Conservation (phyloP, 2,113 vertebrate genomes). For the Origma solitaria region DNA sequence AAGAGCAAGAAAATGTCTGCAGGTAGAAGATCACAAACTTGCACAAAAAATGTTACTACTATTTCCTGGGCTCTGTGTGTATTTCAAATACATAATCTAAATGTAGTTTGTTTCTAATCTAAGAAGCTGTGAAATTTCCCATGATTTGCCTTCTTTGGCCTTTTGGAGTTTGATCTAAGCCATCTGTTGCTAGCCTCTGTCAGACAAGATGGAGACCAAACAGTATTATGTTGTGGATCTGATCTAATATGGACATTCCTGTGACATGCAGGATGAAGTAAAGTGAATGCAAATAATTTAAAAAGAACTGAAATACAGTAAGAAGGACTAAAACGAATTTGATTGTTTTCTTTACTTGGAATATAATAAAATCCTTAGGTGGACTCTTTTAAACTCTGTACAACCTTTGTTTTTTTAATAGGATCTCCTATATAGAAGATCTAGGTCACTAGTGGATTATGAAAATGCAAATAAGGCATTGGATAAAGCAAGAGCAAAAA, state of each 20-base stretch:
- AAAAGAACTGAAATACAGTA: background rate
- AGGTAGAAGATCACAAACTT: background rate
- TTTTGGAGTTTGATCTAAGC: background rate
- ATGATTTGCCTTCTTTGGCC: background rate
- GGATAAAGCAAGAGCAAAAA: conserved; percentile 96
- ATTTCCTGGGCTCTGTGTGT: background rate
- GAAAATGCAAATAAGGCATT: conserved; percentile 98
- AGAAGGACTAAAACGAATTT: background rate
- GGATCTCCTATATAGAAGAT: conserved; percentile 96
- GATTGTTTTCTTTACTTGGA: background rate
- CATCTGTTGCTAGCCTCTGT: background rate
- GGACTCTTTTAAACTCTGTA: background rate
- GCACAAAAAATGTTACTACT: background rate
- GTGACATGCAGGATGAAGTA: background rate
- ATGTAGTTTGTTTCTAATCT: background rate
- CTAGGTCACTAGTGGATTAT: conserved; percentile 94
- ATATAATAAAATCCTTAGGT: background rate
- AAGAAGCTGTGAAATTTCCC: conserved; percentile 4
- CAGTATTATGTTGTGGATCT: background rate
- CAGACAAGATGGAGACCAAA: background rate
- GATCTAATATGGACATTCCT: background rate
- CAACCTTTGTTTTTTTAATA: conserved; percentile 49
- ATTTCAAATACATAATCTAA: background rate
- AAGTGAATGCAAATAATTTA: background rate
- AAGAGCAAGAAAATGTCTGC: background rate